A percentile compares a stretch with the other conserved stretches of the same genome.
These are phyloP conservation scores for Melanostoma scalare DNA, from an alignment of 2,888 invertebrate genomes.

Conservation along the genomic window DNA sequence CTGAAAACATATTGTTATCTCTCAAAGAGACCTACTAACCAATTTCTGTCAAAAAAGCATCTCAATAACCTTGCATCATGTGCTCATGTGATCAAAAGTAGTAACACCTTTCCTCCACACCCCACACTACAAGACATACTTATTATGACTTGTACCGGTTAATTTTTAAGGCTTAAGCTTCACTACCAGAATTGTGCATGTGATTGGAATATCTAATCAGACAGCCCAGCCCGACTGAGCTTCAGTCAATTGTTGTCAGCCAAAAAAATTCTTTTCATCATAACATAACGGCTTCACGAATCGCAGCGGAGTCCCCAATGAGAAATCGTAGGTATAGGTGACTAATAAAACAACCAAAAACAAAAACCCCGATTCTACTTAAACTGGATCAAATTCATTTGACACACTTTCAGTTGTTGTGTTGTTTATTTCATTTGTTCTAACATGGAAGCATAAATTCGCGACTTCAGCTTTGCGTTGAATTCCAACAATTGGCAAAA, in stretches of 20 bases:
- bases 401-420: constrained; percentile 44
- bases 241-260: constrained; percentile 35
- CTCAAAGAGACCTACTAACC: constrained; percentile 56
- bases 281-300: background rate
- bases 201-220: constrained; percentile 61
- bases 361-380: constrained; percentile 24
- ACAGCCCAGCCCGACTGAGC: constrained; percentile 21
- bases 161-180: constrained; percentile 57
- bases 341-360: constrained; percentile 25
- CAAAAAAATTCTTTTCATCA: background rate
- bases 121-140: constrained; percentile 52
- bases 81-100: constrained; percentile 62
- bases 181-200: constrained; percentile 50
- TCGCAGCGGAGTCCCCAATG: background rate
- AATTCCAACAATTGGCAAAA: constrained; percentile 35
- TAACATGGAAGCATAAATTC: constrained; percentile 30
- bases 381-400: constrained; percentile 61
- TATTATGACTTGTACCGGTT: constrained; percentile 69
- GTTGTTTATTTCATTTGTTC: constrained; percentile 44
- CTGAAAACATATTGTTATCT: constrained; percentile 5
- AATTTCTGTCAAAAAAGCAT: constrained; percentile 51
- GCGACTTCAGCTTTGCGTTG: constrained; percentile 3
- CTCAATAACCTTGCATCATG: constrained; percentile 68
- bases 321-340: constrained; percentile 50
- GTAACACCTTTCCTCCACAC: constrained; percentile 43